Evolutionary conservation across 2,797 vertebrate species (phyloP).

Genomic region (Melopsittacus undulatus): DNA sequence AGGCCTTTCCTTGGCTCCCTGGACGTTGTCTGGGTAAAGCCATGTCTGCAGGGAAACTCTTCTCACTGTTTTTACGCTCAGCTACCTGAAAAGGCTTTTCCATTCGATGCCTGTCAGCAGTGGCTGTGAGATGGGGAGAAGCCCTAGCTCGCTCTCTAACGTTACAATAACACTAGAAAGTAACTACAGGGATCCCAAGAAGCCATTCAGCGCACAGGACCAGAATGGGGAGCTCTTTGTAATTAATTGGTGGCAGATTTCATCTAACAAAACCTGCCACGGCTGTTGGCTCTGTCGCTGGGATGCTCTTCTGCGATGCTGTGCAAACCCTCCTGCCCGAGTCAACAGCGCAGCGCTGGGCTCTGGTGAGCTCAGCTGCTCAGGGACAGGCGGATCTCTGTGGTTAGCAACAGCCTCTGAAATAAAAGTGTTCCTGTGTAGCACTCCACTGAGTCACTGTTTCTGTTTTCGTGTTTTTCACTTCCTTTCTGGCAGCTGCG

Average conservation of each 20-base stretch:
- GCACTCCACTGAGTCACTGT: not conserved
- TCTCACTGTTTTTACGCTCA: not conserved
- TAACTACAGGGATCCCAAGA: not conserved
- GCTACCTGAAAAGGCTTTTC: not conserved
- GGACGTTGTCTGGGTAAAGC: not conserved
- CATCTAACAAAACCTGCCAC: not conserved
- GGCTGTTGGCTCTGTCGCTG: not conserved
- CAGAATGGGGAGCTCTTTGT: not conserved
- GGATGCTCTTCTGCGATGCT: not conserved
- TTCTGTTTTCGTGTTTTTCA: constrained; percentile 34
- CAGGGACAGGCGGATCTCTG: not conserved
- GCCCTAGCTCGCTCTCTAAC: not conserved
- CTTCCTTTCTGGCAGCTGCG: not conserved
- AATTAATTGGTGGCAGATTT: not conserved
- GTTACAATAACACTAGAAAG: accelerated
- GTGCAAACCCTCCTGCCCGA: not conserved
- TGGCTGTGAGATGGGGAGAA: not conserved
- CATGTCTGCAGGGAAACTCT: not conserved
- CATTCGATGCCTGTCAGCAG: not conserved
- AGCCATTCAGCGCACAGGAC: not conserved
- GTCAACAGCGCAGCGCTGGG: not conserved
- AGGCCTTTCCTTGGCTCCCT: not conserved
- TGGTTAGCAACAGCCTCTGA: not conserved
- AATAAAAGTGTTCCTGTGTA: not conserved
- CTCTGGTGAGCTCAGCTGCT: not conserved